These are phyloP conservation scores for Drosophila heteroneura DNA, from an alignment of 2,888 invertebrate genomes.

Conservation along the genomic window DNA sequence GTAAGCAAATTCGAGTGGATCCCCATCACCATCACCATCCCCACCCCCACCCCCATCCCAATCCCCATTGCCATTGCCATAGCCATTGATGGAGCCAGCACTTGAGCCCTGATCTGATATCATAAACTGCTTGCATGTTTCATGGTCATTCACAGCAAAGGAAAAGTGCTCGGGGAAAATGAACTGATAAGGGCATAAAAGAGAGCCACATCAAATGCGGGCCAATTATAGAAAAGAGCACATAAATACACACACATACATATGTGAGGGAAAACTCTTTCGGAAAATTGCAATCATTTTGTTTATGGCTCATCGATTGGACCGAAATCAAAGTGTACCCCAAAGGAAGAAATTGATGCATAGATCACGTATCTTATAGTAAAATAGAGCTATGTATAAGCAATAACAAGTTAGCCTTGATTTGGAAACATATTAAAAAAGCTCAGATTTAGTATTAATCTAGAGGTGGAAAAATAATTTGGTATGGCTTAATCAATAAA, in stretches of 20 bases:
- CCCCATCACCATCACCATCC: background rate
- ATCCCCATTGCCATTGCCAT: background rate
- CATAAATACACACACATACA: background rate
- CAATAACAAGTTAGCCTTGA: background rate
- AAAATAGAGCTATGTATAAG: background rate
- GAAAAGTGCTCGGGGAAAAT: slow-evolving; percentile 37
- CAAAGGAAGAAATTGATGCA: background rate
- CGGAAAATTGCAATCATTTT: slow-evolving; percentile 24
- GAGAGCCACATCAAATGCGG: slow-evolving; percentile 34
- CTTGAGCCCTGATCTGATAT: slow-evolving; percentile 55
- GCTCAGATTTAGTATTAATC: background rate
- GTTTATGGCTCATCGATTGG: background rate
- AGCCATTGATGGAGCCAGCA: slow-evolving; percentile 23
- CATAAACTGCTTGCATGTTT: slow-evolving; percentile 55
- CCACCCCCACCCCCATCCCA: background rate
- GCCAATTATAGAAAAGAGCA: slow-evolving; percentile 23
- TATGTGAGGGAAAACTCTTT: slow-evolving; percentile 10
- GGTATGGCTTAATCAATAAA: background rate
- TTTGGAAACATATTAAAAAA: background rate
- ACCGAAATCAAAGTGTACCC: background rate
- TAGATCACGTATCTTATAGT: background rate
- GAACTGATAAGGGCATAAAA: slow-evolving; percentile 42
- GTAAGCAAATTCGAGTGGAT: slow-evolving; percentile 63
- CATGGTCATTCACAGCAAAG: slow-evolving; percentile 50
- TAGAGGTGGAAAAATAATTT: background rate